A percentile compares a stretch with the other conserved stretches of the same genome.
Evolutionary conservation across 2,888 invertebrate species (phyloP).

Genomic region (Bhutanitis thaidina): DNA sequence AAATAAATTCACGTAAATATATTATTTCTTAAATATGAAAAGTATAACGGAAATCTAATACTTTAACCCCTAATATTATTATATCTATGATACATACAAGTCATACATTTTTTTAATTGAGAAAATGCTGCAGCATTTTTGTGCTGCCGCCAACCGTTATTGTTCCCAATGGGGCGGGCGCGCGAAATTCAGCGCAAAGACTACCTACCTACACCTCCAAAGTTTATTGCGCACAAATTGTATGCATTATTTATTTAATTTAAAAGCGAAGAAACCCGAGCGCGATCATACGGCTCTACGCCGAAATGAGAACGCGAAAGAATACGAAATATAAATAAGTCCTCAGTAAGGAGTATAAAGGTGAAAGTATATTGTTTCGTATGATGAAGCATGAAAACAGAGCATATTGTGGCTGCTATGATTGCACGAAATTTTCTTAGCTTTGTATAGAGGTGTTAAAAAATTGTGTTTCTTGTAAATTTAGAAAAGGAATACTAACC

Average conservation of each 20-base stretch:
- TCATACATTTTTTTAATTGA: too few species aligned
- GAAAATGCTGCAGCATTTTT: constrained; percentile 37
- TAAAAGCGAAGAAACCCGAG: constrained; percentile 75
- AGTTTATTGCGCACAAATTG: constrained; percentile 77
- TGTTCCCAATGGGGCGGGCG: constrained; percentile 63
- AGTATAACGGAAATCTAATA: too few species aligned
- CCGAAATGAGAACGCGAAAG: constrained; percentile 49
- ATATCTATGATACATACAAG: too few species aligned
- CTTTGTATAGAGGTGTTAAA: too few species aligned
- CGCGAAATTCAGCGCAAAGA: constrained; percentile 62
- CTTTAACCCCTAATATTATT: too few species aligned
- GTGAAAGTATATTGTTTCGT: constrained; percentile 19
- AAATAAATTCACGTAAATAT: too few species aligned
- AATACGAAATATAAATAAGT: constrained; percentile 38
- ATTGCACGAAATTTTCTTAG: background rate
- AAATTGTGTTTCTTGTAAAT: too few species aligned
- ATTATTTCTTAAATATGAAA: too few species aligned
- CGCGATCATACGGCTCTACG: constrained; percentile 56
- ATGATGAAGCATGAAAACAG: constrained; percentile 3
- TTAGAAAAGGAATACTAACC: too few species aligned
- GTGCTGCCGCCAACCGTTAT: constrained; percentile 51
- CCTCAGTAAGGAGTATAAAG: constrained; percentile 17
- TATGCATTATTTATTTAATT: constrained; percentile 79
- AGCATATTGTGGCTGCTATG: background rate
- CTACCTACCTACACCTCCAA: constrained; percentile 63